Percentiles rank a stretch among this genome's conserved stretches.
These are phyloP conservation scores for Neodon shergylaensis DNA, from an alignment of 2,113 vertebrate genomes.

Conservation along the genomic window DNA sequence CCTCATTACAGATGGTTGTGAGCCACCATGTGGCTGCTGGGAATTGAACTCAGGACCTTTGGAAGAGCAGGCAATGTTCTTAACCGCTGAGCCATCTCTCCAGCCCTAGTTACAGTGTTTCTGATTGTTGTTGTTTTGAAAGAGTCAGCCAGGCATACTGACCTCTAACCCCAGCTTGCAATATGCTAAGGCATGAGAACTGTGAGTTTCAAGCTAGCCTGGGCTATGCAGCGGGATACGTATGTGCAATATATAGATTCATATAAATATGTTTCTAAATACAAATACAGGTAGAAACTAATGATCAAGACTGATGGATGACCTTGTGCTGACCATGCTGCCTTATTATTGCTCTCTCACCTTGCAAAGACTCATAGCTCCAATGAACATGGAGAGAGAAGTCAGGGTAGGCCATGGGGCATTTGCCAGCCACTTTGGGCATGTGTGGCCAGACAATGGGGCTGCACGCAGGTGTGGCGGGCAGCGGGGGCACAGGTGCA, in stretches of 20 bases:
- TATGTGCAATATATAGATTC: not conserved
- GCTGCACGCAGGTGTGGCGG: not conserved
- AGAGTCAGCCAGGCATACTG: not conserved
- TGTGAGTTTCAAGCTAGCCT: not conserved
- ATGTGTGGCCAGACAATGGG: not conserved
- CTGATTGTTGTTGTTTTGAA: not conserved
- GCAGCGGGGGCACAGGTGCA: not conserved
- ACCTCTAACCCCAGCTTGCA: not conserved
- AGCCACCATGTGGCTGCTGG: too few relatives aligned
- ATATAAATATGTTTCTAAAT: not conserved
- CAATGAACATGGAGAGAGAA: not conserved
- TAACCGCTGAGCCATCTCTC: too few relatives aligned
- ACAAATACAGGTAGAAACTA: not conserved
- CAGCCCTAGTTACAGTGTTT: not conserved
- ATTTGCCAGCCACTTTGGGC: too few relatives aligned
- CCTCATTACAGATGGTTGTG: too few relatives aligned
- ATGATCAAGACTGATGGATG: not conserved
- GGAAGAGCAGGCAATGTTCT: too few relatives aligned
- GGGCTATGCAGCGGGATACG: not conserved
- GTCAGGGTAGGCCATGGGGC: not conserved
- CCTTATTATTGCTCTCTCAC: not conserved
- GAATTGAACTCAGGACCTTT: too few relatives aligned
- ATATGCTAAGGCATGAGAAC: not conserved
- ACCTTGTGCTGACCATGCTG: not conserved
- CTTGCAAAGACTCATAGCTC: not conserved